Evolutionary conservation across 2,113 vertebrate genomes (phyloP).

Genomic region (Delphinus delphis): DNA sequence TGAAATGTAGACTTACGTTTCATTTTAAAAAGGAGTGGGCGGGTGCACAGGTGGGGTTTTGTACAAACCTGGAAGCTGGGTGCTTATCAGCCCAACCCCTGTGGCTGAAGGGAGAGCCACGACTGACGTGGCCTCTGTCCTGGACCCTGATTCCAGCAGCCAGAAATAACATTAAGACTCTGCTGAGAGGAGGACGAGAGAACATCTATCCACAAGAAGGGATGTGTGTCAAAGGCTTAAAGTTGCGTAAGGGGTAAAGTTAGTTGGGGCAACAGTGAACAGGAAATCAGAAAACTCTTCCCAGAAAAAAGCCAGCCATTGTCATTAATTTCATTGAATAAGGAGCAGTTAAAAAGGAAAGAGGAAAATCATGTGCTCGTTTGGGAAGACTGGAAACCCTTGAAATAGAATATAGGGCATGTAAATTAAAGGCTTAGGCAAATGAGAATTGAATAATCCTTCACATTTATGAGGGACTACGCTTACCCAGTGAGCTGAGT

Average conservation of each 20-base stretch:
- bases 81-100: neutral
- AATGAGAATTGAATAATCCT: neutral
- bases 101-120: neutral
- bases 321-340: neutral
- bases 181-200: neutral
- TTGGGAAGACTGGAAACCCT: neutral
- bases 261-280: neutral
- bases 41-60: neutral
- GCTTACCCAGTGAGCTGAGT: neutral
- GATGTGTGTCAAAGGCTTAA: neutral
- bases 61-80: neutral
- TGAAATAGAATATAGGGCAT: constrained; percentile 36
- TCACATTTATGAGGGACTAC: neutral
- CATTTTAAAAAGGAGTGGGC: neutral
- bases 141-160: neutral
- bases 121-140: neutral
- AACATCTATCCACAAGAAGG: neutral
- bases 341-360: neutral
- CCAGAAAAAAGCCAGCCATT: neutral
- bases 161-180: neutral
- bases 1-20: neutral
- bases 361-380: neutral
- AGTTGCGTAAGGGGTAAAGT: neutral
- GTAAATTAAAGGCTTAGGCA: neutral
- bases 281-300: neutral